Base-by-base conservation (phyloP, 2,888 invertebrate genomes). In the Plebejus melissa region DNA sequence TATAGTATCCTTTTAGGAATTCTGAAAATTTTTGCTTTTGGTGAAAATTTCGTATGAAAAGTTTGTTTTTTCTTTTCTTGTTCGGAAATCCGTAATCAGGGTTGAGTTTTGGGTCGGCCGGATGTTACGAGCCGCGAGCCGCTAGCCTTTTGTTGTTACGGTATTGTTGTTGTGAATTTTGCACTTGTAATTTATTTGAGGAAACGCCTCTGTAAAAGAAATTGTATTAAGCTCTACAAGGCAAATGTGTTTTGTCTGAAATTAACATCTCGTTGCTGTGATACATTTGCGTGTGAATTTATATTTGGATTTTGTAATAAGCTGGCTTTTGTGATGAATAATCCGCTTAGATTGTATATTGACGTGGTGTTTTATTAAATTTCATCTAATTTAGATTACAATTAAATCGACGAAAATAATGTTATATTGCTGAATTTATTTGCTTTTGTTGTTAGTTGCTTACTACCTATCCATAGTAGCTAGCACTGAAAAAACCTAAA, bases 181-280 rank as follows among this genome's bases (percentile, higher is more conserved):
- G 93, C 93, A 93, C 93, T 93, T 91, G 93, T 93, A 92, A 93
- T 93, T 93, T 93, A 93, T 93, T 93, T 91, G 91, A 91, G 92
- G 92, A 92, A 92, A 90, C 87, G 89, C 90, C 90, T 90, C 90
- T 88, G 90, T 90, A 88, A 93, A 93, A 92, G 89, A 91, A 92
- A 92, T 92, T 91, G 89, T 88, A 88, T 89, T 90, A 87, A 90
- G 90, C 90, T 90, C 91, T 88, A 87, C 83, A 88, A 90, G 88
- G 90, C 90, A 91, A 93, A 91, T 92, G 89, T 93, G 91, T 91
- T 91, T 90, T 91, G 87, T 88, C 70, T 75, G 41, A 89, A 90
- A 91, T 91, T 91, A 89, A 88, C 88, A 88, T 88, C 88, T 88
- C 85, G 85, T 85, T 83, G 75, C 54, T 70, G 28, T 75, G 28